Base-by-base conservation (phyloP, 1,140 invertebrate species). In the Camponotus floridanus region DNA sequence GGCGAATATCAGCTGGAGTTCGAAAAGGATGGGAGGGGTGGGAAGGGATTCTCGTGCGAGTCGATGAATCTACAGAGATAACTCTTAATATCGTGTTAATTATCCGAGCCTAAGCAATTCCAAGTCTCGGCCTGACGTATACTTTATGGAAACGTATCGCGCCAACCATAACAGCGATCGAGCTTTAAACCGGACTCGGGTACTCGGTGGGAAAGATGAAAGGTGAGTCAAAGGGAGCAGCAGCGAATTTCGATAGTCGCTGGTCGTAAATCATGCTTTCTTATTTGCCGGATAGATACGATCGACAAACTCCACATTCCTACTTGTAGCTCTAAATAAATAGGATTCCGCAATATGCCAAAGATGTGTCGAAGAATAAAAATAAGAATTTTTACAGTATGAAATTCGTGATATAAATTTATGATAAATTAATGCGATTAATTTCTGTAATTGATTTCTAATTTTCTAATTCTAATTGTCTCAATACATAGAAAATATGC, bases 81-180 rank as follows among this genome's bases (percentile, higher is more conserved):
- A 88, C 51, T 90, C 88, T 90, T 90, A 88, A 90, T 90, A 88
- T 67, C 78, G 88, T 88, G 89, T 90, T 90, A 90, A 90, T 90
- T 90, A 90, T 90, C 86, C 78, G 76, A 81, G 67, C 45, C 26
- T 76, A 86, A 51, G 80, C 67, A 90, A 90, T 90, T 78, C 68
- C 89, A 33, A 88, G 67, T 61, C 59, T 76, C 51, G 78, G 68
- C 76, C 68, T 86, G 59, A 9, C 33, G 59, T 83, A 86, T 57
- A 33, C 57, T 88, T 86, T 74, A 79, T 90, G 73, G 74, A 90
- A 87, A 87, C 59, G 48, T 61, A 85, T 80, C 62, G 85, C 21
- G n/a, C 81, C 26, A 33, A 68, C 5, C 73, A 36, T 76, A 84
- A 84, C 39, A 83, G 39, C 64, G n/a, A 57, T 48, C 39, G 33